Evolutionary conservation across 2,797 vertebrate genomes (phyloP).

Genomic region (Pseudochirops corinnae): DNA sequence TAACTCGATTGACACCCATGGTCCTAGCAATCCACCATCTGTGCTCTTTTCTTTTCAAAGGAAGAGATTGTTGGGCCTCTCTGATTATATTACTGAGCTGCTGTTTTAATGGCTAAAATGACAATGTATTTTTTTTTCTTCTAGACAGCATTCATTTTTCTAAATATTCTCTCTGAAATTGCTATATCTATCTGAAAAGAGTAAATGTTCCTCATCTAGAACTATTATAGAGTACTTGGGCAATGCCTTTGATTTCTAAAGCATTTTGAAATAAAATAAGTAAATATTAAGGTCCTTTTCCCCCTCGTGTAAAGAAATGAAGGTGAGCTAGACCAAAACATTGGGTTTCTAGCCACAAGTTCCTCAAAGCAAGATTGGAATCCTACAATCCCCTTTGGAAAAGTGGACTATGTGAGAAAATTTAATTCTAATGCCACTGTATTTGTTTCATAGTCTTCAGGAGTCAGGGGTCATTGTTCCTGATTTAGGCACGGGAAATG

Average conservation of each 20-base stretch:
- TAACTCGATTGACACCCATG: slow-evolving; percentile 24
- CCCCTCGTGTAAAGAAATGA: slow-evolving; percentile 39
- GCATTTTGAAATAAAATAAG: slow-evolving; percentile 5
- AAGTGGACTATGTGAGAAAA: not conserved
- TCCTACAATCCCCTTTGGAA: not conserved
- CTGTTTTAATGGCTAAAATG: slow-evolving; percentile 29
- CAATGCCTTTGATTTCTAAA: slow-evolving; percentile 23
- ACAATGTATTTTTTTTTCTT: slow-evolving; percentile 53
- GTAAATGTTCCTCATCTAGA: not conserved
- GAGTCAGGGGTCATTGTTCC: not conserved
- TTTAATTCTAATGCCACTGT: not conserved
- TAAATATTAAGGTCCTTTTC: slow-evolving; percentile 12
- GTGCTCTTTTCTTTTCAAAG: slow-evolving; percentile 59
- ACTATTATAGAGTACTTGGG: not conserved
- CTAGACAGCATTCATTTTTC: not conserved
- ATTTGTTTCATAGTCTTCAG: slow-evolving; percentile 14
- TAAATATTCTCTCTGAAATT: slow-evolving; percentile 10
- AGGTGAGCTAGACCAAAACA: slow-evolving; percentile 11
- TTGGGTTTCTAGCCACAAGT: slow-evolving; percentile 16
- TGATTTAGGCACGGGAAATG: not conserved
- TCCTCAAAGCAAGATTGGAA: slow-evolving; percentile 29
- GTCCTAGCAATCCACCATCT: slow-evolving; percentile 30
- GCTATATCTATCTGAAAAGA: slow-evolving; percentile 24
- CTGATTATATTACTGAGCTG: slow-evolving; percentile 52
- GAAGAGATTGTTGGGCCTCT: slow-evolving; percentile 28